Conservation (phyloP, 1,140 invertebrate species). For the Phymorhynchus buccinoides region DNA sequence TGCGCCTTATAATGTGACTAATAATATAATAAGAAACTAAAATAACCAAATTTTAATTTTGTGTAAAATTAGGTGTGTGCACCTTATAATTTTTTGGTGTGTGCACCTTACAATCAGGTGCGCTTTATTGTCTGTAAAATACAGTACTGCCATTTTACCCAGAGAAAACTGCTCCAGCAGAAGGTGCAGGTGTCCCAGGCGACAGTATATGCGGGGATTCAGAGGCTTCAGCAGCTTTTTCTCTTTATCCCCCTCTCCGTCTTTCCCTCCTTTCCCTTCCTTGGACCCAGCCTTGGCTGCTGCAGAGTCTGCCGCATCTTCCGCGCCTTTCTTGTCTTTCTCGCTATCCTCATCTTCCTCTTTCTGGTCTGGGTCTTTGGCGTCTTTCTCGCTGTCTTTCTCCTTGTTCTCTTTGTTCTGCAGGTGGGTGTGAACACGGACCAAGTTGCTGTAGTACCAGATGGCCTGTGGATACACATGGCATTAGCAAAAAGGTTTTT, state of each 20-base stretch:
- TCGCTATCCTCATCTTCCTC: neutral
- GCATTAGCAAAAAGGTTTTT: no score
- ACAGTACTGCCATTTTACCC: conserved; percentile 51
- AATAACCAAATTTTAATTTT: no score
- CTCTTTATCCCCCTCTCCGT: neutral
- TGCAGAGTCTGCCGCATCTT: neutral
- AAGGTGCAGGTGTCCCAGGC: conserved; percentile 93
- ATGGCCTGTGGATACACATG: conserved; percentile 82
- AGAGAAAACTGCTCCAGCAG: conserved; percentile 91
- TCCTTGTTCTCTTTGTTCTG: conserved; percentile 68
- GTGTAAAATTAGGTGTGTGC: no score
- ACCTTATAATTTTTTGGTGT: no score
- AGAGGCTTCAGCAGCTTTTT: conserved; percentile 71
- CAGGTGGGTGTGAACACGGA: conserved; percentile 79
- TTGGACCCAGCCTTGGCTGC: neutral
- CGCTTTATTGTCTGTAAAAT: no score
- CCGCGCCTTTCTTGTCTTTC: neutral
- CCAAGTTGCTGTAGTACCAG: conserved; percentile 84
- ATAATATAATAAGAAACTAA: no score
- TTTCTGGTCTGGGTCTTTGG: neutral
- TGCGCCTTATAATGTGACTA: no score
- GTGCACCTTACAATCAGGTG: no score
- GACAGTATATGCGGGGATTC: conserved; percentile 92
- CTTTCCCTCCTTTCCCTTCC: neutral
- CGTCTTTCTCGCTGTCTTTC: conserved; percentile 29